Evolutionary conservation across 2,113 vertebrate species (phyloP).

Genomic region (Rynchops niger): DNA sequence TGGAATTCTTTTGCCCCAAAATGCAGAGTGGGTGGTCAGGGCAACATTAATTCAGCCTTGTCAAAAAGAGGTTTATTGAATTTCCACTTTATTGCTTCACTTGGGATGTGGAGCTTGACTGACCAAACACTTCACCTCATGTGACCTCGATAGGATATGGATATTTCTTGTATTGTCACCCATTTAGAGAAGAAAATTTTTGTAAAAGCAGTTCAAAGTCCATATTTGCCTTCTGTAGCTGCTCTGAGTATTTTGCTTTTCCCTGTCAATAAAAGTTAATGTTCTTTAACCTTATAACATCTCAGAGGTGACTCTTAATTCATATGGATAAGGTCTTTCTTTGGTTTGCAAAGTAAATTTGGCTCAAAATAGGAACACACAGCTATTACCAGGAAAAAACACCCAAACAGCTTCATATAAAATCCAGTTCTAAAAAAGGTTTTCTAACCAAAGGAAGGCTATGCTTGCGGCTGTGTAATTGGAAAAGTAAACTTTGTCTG

Average conservation of each 20-base stretch:
- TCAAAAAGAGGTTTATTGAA: background rate
- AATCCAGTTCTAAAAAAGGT: background rate
- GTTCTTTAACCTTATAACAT: background rate
- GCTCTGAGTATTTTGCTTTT: background rate
- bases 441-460: background rate
- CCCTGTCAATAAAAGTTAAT: background rate
- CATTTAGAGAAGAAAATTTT: background rate
- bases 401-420: background rate
- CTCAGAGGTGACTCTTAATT: background rate
- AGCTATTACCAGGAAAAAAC: background rate
- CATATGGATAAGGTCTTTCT: background rate
- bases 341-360: background rate
- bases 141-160: background rate
- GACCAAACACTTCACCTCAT: background rate
- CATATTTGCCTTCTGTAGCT: background rate
- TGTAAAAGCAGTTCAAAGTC: background rate
- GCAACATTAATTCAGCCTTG: background rate
- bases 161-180: background rate
- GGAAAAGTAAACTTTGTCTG: background rate
- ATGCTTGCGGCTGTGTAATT: background rate
- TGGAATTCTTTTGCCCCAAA: background rate
- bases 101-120: background rate
- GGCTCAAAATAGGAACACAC: background rate
- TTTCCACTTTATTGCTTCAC: background rate
- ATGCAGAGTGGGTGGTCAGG: background rate